Evolutionary conservation across 2,888 invertebrate genomes (phyloP).

Genomic region (Scrobipalpa atriplicella): DNA sequence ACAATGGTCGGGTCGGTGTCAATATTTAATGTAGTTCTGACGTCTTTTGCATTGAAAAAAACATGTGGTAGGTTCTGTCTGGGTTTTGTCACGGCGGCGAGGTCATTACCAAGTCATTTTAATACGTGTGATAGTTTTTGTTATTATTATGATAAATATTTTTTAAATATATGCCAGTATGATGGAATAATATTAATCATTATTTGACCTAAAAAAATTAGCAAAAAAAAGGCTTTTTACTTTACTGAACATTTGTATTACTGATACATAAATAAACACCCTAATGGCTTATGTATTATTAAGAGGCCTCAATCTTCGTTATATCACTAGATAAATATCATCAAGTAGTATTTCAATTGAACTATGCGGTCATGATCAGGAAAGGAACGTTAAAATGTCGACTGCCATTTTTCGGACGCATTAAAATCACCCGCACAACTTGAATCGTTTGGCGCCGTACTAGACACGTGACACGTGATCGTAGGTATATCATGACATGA

Average conservation of each 20-base stretch:
- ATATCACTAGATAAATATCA: background rate
- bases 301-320: no score
- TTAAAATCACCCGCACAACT: no score
- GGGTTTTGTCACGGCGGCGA: background rate
- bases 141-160: slow-evolving; percentile 1
- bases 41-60: slow-evolving; percentile 46
- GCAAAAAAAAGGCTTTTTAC: no score
- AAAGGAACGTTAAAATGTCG: background rate
- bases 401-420: no score
- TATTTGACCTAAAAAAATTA: no score
- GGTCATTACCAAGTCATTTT: background rate
- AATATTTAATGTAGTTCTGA: slow-evolving; percentile 58
- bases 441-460: no score
- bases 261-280: no score
- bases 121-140: background rate
- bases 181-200: background rate
- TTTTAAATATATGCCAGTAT: background rate
- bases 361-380: background rate
- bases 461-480: no score
- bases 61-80: slow-evolving; percentile 5
- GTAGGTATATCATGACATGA: no score
- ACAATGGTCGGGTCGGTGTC: slow-evolving; percentile 43
- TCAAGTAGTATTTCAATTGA: background rate
- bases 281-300: no score
- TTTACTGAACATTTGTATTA: no score